Evolutionary conservation across 1,140 invertebrate genomes (phyloP), one percentile per base, ranked within the genome.

Genomic region (Metaphire vulgaris): DNA sequence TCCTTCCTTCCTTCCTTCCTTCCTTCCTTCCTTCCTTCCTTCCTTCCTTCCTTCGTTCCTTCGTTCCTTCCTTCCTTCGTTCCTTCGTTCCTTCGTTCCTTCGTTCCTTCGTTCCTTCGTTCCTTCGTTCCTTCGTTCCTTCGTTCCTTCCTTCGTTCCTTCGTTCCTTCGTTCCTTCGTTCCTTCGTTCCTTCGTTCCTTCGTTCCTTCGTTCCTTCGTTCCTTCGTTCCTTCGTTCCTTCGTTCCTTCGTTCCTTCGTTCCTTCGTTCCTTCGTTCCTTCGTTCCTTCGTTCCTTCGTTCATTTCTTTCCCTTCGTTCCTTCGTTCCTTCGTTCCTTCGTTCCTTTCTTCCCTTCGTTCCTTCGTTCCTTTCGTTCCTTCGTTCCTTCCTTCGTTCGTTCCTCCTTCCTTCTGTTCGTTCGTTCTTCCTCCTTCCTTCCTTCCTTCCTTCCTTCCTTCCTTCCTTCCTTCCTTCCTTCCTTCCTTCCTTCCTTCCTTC

Each of bases 391-490:
- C n/a, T n/a, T n/a, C n/a, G n/a, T n/a, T n/a, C n/a, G n/a, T n/a
- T n/a, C n/a, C n/a, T n/a, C n/a, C n/a, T n/a, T n/a, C n/a, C n/a
- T n/a, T n/a, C n/a, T n/a, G n/a, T n/a, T n/a, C n/a, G n/a, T n/a
- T n/a, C n/a, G n/a, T n/a, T n/a, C n/a, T n/a, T n/a, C n/a, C n/a
- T n/a, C n/a, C 30, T 15, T 70, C 69, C 69, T 15, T 70, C 69
- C 69, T 15, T 70, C 69, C 30, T 15, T 70, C 69, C 30, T 15
- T 70, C 69, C 30, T 15, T 70, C 69, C 30, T 15, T 70, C 69
- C 30, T 15, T 70, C 69, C 30, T 15, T 70, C 69, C 30, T 15
- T 70, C 69, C 30, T 15, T 70, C 69, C 30, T 15, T 70, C 69
- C 30, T 15, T 70, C 69, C 30, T 15, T 70, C 69, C 30, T 15